phyloP scores from a whole-genome alignment of 2,113 vertebrate species.

The Notothenia rossii region DNA sequence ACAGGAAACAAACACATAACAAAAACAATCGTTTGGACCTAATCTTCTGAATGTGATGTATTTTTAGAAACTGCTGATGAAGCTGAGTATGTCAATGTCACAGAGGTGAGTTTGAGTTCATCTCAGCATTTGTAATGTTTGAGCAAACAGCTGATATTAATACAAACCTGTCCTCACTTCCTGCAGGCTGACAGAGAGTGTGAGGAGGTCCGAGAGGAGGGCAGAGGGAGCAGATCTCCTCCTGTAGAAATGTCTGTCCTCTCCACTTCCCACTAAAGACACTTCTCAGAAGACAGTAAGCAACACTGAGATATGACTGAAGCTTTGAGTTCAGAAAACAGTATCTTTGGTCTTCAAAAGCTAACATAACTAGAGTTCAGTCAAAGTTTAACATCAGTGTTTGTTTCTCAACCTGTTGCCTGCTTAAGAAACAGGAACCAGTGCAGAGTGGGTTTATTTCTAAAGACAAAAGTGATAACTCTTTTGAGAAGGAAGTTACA shows the following conservation, averaged over 20 bases:
- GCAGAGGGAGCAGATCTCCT: neutral
- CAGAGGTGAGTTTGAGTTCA: conserved; percentile 9
- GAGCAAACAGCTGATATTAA: neutral
- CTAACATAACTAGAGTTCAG: no score
- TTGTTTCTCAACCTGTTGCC: no score
- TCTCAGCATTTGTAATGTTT: neutral
- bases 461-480: no score
- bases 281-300: neutral
- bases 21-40: neutral
- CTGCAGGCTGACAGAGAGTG: neutral
- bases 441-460: no score
- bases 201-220: conserved; percentile 9
- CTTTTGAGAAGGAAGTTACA: no score
- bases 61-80: conserved; percentile 15
- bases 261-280: neutral
- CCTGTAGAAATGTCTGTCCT: neutral
- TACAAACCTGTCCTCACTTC: neutral
- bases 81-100: accelerated
- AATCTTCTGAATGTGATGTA: conserved; percentile 1
- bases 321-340: neutral
- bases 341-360: neutral
- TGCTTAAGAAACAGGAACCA: no score
- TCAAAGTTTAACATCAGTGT: no score
- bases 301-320: neutral
- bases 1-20: neutral